Evolutionary conservation across 1,140 invertebrate genomes (phyloP).

Genomic region (Ylistrum balloti): DNA sequence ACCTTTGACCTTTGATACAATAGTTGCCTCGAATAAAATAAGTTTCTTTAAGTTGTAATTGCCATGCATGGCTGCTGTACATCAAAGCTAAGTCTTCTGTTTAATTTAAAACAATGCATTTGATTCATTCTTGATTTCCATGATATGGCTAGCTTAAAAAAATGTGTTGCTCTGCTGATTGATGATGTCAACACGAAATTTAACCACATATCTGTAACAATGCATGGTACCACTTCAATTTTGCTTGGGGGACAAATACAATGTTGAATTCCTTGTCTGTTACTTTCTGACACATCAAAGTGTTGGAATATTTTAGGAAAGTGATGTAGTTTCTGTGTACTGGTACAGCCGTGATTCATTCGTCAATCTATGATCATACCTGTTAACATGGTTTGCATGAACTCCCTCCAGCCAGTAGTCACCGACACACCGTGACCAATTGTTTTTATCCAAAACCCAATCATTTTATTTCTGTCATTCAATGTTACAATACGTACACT

Average conservation of each 20-base stretch:
- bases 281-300: constrained; percentile 26
- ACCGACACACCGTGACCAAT: not conserved
- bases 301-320: not conserved
- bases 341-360: not conserved
- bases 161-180: not conserved
- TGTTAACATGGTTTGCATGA: not conserved
- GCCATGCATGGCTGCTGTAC: not conserved
- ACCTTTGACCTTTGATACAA: too few species aligned
- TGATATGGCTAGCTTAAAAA: not conserved
- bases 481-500: too few species aligned
- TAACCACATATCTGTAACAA: constrained; percentile 26
- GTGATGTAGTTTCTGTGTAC: not conserved
- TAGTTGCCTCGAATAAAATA: too few species aligned
- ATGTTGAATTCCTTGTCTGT: not conserved
- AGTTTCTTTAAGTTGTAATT: too few species aligned
- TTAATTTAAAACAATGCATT: not conserved
- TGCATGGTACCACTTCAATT: not conserved
- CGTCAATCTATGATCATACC: not conserved
- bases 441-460: constrained; percentile 34
- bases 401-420: not conserved
- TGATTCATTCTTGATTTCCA: too few species aligned
- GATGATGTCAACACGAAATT: not conserved
- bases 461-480: not conserved
- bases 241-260: not conserved
- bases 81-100: not conserved